Evolutionary conservation across 2,888 invertebrate genomes (phyloP).

Genomic region (Lordiphosa andalusiaca): DNA sequence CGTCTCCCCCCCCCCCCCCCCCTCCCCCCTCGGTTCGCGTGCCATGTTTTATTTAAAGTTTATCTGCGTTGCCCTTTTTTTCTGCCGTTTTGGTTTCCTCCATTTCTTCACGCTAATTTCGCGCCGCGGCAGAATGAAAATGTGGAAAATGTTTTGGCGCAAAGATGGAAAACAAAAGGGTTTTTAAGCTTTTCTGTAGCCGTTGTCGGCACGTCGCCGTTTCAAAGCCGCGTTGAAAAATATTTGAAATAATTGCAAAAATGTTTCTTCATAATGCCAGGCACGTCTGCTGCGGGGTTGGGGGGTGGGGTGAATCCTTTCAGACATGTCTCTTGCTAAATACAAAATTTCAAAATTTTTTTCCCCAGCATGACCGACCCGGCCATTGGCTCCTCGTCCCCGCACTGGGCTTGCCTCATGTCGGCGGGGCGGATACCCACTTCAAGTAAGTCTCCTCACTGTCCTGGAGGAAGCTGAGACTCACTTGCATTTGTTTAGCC

Average conservation of each 20-base stretch:
- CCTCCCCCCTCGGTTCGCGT: slow-evolving; percentile 33
- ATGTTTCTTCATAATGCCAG: slow-evolving; percentile 31
- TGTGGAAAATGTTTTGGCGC: slow-evolving; percentile 71
- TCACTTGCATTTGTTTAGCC: not conserved
- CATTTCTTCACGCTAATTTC: slow-evolving; percentile 63
- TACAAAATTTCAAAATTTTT: slow-evolving; percentile 3
- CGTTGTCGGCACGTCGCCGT: slow-evolving; percentile 61
- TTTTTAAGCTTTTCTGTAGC: slow-evolving; percentile 8
- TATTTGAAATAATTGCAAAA: slow-evolving; percentile 74
- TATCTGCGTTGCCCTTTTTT: slow-evolving; percentile 55
- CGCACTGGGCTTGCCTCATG: slow-evolving; percentile 35
- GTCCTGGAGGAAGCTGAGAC: no score
- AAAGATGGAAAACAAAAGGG: slow-evolving; percentile 57
- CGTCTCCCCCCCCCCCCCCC: slow-evolving; percentile 22
- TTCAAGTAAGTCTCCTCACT: no score
- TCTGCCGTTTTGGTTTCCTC: slow-evolving; percentile 23
- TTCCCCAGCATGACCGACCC: slow-evolving; percentile 33
- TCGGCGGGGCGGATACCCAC: slow-evolving; percentile 6
- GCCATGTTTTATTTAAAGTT: slow-evolving; percentile 71
- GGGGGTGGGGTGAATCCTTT: not conserved
- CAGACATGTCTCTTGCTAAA: not conserved
- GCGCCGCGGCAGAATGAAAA: slow-evolving; percentile 68
- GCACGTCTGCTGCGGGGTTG: no score
- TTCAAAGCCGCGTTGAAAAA: slow-evolving; percentile 72
- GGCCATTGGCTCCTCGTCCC: slow-evolving; percentile 38